phyloP scores from a whole-genome alignment of 92 coral and sea anemone species.

The Parazoanthus atlanticus region DNA sequence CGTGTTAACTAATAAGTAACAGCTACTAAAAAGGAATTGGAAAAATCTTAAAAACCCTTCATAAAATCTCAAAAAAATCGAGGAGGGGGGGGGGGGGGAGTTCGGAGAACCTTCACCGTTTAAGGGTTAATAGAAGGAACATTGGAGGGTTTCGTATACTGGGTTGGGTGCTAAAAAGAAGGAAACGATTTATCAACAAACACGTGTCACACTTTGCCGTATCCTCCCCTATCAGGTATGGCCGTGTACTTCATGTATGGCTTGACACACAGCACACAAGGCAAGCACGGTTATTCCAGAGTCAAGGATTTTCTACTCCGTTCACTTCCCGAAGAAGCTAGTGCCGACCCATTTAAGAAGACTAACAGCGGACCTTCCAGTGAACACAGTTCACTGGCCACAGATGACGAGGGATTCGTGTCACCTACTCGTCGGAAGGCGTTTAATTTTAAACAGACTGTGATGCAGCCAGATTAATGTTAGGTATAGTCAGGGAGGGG shows the following conservation, averaged over 20 bases:
- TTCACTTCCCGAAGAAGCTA: conserved; percentile 33
- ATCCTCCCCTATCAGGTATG: conserved; percentile 59
- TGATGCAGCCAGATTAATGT: conserved; percentile 34
- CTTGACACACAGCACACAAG: conserved; percentile 66
- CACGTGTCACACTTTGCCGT: not conserved
- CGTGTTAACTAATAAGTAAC: too few relatives aligned
- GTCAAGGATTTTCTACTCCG: conserved; percentile 60
- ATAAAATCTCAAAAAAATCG: too few relatives aligned
- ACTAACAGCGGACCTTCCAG: conserved; percentile 37
- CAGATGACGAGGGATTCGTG: conserved; percentile 76
- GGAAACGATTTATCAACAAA: not conserved
- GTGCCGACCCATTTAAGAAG: conserved; percentile 12
- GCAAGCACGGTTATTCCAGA: conserved; percentile 30
- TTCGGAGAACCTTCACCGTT: too few relatives aligned
- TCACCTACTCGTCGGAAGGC: conserved; percentile 27
- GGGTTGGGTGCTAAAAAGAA: not conserved
- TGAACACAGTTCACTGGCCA: conserved; percentile 51
- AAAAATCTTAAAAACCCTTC: too few relatives aligned
- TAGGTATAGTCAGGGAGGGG: not conserved
- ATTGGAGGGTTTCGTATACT: too few relatives aligned
- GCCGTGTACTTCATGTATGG: conserved; percentile 82
- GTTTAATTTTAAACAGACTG: not conserved
- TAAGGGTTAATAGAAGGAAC: too few relatives aligned
- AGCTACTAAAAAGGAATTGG: too few relatives aligned
- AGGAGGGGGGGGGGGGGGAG: too few relatives aligned